These are phyloP conservation scores for Stictonetta naevosa DNA, from an alignment of 2,113 vertebrate genomes.

Conservation along the genomic window DNA sequence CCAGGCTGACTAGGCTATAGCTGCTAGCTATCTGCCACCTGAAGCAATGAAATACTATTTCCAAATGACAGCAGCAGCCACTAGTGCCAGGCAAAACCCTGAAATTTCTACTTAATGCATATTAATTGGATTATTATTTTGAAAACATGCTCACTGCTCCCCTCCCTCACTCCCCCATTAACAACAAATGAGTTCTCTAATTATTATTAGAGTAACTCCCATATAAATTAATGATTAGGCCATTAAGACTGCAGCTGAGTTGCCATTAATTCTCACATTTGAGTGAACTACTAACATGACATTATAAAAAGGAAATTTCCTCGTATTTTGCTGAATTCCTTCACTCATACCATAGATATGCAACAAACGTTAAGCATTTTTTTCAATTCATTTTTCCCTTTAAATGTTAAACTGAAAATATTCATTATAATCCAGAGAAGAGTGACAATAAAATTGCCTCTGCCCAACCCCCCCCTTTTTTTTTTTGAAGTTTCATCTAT, in stretches of 20 bases:
- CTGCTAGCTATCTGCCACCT: not conserved
- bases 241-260: constrained; percentile 15
- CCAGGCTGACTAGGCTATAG: not conserved
- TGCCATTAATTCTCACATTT: constrained; percentile 40
- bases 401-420: not conserved
- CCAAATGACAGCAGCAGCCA: not conserved
- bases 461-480: not conserved
- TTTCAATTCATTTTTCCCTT: not conserved
- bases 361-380: not conserved
- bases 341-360: not conserved
- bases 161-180: not conserved
- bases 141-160: not conserved
- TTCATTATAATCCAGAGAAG: not conserved
- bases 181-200: constrained; percentile 44
- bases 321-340: not conserved
- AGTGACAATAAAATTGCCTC: not conserved
- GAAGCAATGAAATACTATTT: not conserved
- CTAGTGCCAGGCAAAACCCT: not conserved
- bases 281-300: not conserved
- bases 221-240: constrained; percentile 44
- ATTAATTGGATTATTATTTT: constrained; percentile 68
- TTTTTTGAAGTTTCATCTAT: not conserved
- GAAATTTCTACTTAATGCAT: not conserved
- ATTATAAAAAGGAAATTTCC: constrained; percentile 33
- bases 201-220: constrained; percentile 51